phyloP scores from a whole-genome alignment of 2,888 invertebrate species.

The Chalcis sispes region DNA sequence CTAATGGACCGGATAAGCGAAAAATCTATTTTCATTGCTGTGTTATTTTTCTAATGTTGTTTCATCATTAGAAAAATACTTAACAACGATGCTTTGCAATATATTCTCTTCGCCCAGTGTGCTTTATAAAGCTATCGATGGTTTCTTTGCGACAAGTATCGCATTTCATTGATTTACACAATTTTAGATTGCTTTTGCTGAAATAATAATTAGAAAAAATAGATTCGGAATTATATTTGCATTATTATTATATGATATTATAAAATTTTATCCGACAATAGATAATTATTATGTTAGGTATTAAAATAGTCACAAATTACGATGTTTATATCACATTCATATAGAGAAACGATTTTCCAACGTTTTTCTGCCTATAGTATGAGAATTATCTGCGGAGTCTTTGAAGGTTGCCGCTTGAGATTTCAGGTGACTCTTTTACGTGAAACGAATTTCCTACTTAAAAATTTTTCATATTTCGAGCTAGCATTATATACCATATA shows the following conservation, averaged over 20 bases:
- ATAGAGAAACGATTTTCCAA: constrained; percentile 42
- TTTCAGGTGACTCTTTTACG: constrained; percentile 16
- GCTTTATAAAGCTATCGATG: constrained; percentile 14
- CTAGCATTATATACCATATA: constrained; percentile 9
- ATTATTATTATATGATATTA: background rate
- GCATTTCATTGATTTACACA: constrained; percentile 30
- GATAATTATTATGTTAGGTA: background rate
- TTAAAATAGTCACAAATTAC: no score
- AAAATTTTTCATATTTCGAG: constrained; percentile 2
- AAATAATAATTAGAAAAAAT: no score
- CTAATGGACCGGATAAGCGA: constrained; percentile 25
- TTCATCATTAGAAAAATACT: no score
- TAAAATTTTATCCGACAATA: background rate
- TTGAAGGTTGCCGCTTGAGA: constrained; percentile 40
- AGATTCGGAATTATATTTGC: background rate
- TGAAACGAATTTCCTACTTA: constrained; percentile 39
- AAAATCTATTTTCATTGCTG: background rate
- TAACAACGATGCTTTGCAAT: no score
- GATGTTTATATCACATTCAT: no score
- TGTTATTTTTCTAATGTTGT: background rate
- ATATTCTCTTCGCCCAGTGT: background rate
- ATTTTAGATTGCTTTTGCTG: background rate
- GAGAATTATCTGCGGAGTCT: constrained; percentile 19
- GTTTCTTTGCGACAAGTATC: background rate
- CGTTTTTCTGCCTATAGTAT: constrained; percentile 27